A percentile compares a stretch with the other conserved stretches of the same genome.
Evolutionary conservation across 2,113 vertebrate genomes (phyloP).

Genomic region (Phoxinus phoxinus): DNA sequence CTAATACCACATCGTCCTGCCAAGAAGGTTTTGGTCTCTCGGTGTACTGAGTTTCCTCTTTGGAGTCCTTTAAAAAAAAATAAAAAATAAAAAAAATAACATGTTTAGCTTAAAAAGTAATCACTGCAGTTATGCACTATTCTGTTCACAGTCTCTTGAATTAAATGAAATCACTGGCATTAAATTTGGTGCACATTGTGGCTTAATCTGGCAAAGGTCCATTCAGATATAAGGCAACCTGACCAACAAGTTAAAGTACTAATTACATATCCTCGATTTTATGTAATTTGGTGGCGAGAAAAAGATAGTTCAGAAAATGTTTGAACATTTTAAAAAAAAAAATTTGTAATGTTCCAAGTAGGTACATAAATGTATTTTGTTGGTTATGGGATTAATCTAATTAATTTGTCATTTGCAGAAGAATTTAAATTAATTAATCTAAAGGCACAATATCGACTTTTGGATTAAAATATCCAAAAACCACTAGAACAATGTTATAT

Average conservation of each 20-base stretch:
- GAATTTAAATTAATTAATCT: too few species aligned
- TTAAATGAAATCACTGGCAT: not conserved
- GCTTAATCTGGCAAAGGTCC: not conserved
- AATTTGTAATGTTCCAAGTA: too few species aligned
- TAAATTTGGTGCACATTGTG: not conserved
- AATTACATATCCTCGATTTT: too few species aligned
- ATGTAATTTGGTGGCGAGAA: too few species aligned
- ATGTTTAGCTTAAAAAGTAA: not conserved
- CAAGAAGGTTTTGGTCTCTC: conserved; percentile 72
- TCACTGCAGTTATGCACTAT: not conserved
- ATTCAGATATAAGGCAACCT: not conserved
- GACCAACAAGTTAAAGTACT: not conserved
- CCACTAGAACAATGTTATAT: too few species aligned
- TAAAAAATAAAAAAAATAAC: not conserved
- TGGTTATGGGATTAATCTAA: too few species aligned
- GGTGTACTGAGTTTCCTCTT: conserved; percentile 65
- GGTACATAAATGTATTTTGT: too few species aligned
- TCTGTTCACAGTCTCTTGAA: not conserved
- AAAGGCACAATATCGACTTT: too few species aligned
- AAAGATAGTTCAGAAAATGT: too few species aligned
- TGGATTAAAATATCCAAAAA: too few species aligned
- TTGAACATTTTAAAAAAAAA: too few species aligned
- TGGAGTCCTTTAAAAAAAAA: conserved; percentile 65
- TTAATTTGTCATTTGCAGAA: too few species aligned
- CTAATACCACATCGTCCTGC: conserved; percentile 78